Conservation (phyloP, 2,113 vertebrate species). For the Rhinoptilus africanus region DNA sequence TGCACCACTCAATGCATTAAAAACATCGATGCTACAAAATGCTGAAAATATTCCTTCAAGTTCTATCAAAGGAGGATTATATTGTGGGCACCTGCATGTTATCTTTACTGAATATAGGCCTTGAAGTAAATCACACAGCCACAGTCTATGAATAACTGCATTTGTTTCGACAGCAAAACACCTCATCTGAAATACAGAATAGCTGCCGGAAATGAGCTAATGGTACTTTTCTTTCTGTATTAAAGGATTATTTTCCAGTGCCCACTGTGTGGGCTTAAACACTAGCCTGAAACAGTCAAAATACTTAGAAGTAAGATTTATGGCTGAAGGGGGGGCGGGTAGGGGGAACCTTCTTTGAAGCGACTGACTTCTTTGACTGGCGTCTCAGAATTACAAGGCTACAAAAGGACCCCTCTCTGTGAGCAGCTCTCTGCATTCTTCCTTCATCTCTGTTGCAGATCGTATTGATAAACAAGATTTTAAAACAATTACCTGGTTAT, state of each 20-base stretch:
- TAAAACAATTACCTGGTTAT: slow-evolving; percentile 1
- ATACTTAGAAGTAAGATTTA: slow-evolving; percentile 64
- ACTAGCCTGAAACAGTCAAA: slow-evolving; percentile 48
- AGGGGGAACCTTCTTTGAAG: slow-evolving; percentile 45
- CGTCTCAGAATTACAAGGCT: slow-evolving; percentile 36
- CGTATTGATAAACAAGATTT: background rate
- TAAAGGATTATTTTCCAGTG: slow-evolving; percentile 58
- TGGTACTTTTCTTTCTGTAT: slow-evolving; percentile 41
- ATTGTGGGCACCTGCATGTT: background rate
- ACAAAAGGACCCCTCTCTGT: slow-evolving; percentile 38
- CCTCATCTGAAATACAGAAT: slow-evolving; percentile 33
- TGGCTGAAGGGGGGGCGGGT: background rate
- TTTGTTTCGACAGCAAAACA: slow-evolving; percentile 40
- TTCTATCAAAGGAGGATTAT: slow-evolving; percentile 27
- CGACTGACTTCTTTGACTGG: slow-evolving; percentile 38
- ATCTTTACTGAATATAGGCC: slow-evolving; percentile 50
- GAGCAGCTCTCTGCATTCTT: background rate
- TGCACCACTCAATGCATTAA: background rate
- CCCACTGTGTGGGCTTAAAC: slow-evolving; percentile 64
- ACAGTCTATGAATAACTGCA: slow-evolving; percentile 29
- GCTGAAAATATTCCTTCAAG: background rate
- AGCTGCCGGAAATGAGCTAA: slow-evolving; percentile 57
- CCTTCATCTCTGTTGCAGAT: slow-evolving; percentile 26
- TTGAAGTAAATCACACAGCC: slow-evolving; percentile 43
- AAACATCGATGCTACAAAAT: background rate